phyloP scores from a whole-genome alignment of 2,113 vertebrate species.

The Pristiophorus japonicus region DNA sequence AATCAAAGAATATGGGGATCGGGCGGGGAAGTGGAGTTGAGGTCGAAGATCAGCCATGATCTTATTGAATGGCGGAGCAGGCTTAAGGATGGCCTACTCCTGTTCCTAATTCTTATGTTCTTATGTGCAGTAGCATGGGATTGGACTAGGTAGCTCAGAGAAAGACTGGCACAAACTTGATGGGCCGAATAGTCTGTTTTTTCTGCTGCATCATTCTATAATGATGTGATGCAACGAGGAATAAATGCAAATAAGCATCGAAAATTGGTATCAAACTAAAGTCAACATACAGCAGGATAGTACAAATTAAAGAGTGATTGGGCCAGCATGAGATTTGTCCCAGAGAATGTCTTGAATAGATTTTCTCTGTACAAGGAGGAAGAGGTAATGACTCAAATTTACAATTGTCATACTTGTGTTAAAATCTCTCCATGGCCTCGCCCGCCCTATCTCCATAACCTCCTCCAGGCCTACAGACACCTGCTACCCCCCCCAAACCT shows the following conservation, averaged over 20 bases:
- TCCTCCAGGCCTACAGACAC: not conserved
- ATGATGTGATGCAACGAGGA: not conserved
- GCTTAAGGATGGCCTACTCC: too few species aligned
- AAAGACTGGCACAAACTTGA: not conserved
- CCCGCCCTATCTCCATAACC: not conserved
- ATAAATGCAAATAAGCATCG: not conserved
- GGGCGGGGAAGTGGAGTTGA: too few species aligned
- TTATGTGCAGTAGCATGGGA: not conserved
- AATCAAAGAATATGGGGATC: too few species aligned
- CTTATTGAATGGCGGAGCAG: too few species aligned
- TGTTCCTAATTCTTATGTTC: too few species aligned
- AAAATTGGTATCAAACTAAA: not conserved
- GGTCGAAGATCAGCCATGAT: too few species aligned
- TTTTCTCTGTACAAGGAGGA: not conserved
- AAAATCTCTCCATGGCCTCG: too few species aligned
- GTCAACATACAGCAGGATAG: not conserved
- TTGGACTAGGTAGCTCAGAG: not conserved
- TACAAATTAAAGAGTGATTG: not conserved
- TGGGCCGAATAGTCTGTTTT: not conserved
- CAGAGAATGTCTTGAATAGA: not conserved
- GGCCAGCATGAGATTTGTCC: not conserved
- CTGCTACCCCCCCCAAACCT: not conserved
- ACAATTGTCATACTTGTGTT: too few species aligned
- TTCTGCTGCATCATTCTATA: not conserved
- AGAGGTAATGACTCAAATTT: too few species aligned